phyloP scores from a whole-genome alignment of 2,888 invertebrate species.

The Argynnis bischoffii region DNA sequence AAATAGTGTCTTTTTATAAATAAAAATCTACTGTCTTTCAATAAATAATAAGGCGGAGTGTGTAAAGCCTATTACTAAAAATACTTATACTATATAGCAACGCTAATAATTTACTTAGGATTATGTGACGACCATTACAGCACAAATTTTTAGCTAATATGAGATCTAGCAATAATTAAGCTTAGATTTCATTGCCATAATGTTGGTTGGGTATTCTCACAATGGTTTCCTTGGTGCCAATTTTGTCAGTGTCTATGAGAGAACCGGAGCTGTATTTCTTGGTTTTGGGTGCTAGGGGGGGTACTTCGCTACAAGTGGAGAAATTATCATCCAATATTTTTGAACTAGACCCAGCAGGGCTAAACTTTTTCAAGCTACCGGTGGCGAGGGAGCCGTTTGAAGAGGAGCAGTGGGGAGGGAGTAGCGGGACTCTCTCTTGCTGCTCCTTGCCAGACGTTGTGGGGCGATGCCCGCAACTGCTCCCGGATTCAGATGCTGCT shows the following conservation, averaged over 20 bases:
- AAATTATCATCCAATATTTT: slow-evolving; percentile 66
- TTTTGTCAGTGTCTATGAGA: slow-evolving; percentile 69
- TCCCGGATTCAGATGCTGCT: slow-evolving; percentile 58
- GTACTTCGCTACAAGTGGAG: slow-evolving; percentile 73
- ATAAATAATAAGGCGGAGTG: slow-evolving; percentile 44
- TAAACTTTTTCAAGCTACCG: slow-evolving; percentile 71
- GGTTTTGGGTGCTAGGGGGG: slow-evolving; percentile 67
- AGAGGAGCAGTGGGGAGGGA: slow-evolving; percentile 73
- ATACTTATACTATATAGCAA: slow-evolving; percentile 41
- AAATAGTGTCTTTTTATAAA: slow-evolving; percentile 1
- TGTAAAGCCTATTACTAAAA: slow-evolving; percentile 42
- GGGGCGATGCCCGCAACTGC: slow-evolving; percentile 61
- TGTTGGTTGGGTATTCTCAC: slow-evolving; percentile 72
- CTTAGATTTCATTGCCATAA: slow-evolving; percentile 63
- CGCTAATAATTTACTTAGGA: slow-evolving; percentile 37
- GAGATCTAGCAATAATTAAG: slow-evolving; percentile 15
- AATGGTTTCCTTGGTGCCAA: slow-evolving; percentile 71
- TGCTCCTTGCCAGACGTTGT: slow-evolving; percentile 61
- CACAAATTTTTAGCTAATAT: slow-evolving; percentile 22
- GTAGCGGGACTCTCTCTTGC: slow-evolving; percentile 70
- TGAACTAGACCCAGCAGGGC: slow-evolving; percentile 61
- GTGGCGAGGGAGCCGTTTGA: slow-evolving; percentile 75
- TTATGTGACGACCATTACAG: slow-evolving; percentile 19
- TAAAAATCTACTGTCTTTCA: slow-evolving; percentile 31
- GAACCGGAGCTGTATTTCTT: slow-evolving; percentile 77